Evolutionary conservation across 2,797 vertebrate species (phyloP), one percentile per base, ranked within the genome.

Genomic region (Sebastiscus tertius): DNA sequence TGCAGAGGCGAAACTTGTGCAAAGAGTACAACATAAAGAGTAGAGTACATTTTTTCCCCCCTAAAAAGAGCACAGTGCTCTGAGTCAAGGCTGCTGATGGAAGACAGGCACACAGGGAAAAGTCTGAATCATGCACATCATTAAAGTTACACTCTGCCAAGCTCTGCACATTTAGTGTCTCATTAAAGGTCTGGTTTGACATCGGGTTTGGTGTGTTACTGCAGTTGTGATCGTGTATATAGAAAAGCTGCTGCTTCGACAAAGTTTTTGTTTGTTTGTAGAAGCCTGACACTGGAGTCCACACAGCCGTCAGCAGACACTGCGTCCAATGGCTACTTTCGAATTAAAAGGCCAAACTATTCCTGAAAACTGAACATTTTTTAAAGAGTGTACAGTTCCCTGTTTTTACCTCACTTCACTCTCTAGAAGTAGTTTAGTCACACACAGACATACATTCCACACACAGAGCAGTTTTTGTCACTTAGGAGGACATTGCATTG

Each of bases 91-190:
- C 76, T 71, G 82, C 81, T 80, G 83, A 82, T 75, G 77, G 84
- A 88, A 78, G 67, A 61, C 46, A 83, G 70, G n/a, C 11, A 34
- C 29, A 16, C 2, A 39, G 77, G 81, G 76, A 71, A 83, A 82
- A 78, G 64, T 88, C 61, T 82, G 85, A 85, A 80, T 77, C 63
- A 66, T 73, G 75, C 87, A 76, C 86, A 90, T 89, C 80, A 87
- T 90, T 91, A 91, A 80, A 88, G 87, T 77, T 74, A 61, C 58
- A 76, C 80, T 83, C 66, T 72, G 80, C 82, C 78, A 79, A 65
- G 76, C 88, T 89, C 82, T 52, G 88, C 87, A 91, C 88, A 89
- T 90, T 89, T 72, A 88, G 78, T 42, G 68, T 84, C 86, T 92
- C 90, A 88, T 89, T 90, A 92, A 85, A 82, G 76, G 61, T 79